Base-by-base conservation (phyloP, 2,888 invertebrate species). In the Copidosoma aretas region DNA sequence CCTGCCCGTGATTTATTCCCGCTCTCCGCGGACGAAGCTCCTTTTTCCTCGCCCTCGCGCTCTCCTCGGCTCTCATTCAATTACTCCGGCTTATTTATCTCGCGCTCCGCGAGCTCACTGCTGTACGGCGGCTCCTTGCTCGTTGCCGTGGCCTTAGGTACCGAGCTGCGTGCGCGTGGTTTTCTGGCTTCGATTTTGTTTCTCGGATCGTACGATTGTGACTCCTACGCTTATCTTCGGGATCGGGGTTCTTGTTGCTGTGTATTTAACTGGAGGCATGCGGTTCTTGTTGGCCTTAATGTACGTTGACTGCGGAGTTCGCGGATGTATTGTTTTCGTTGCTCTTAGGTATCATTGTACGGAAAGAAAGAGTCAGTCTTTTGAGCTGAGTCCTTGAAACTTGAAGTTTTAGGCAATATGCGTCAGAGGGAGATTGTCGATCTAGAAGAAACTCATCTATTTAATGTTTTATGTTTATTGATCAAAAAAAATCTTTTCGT, bases 1-100 rank as follows among this genome's bases (percentile, higher is more conserved):
- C 67, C 67, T 61, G 17, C 14, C 64, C 71, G 68, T 71, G 68
- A 71, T 71, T 71, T 71, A 71, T 71, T 64, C 67, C 51, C 63
- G 57, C 61, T 59, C 62, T 51, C 39, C 17, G 32, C 32, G 8
- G 32, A 21, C 39, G 56, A n/a, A n/a, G 63, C 66, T 72, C 57
- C 69, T 59, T 65, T 64, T 67, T 70, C 53, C 71, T 61, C 64
- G 70, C 71, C 74, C 73, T 75, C 76, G 75, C 75, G 1, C 15
- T 32, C 39, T 39, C 25, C 19, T 43, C 15, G 43, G 17, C 43
- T 73, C 68, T 66, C 68, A 68, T 71, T 71, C 71, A 68, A 71
- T 69, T 68, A 68, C 68, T 63, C 60, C 19, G 46, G 56, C 65
- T 65, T 71, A 65, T 71, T 71, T 68, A 63, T 71, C 67, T 71